phyloP scores from a whole-genome alignment of 2,113 vertebrate species.

The Ophiodon elongatus region DNA sequence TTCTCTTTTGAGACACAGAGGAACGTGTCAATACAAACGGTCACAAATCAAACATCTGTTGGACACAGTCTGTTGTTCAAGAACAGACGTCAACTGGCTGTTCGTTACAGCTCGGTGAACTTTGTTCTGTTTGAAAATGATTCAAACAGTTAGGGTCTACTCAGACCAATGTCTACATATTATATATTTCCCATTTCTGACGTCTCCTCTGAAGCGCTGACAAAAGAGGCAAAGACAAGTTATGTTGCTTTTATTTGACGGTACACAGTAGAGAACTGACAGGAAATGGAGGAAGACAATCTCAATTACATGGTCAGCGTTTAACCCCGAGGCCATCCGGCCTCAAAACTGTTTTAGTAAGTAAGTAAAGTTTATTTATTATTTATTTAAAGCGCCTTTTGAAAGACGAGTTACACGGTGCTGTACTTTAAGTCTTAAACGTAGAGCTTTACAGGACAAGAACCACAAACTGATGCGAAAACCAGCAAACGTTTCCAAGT shows the following conservation, averaged over 20 bases:
- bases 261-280: neutral
- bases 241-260: neutral
- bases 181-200: neutral
- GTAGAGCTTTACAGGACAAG: no score
- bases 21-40: neutral
- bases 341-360: neutral
- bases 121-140: constrained; percentile 48
- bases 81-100: neutral
- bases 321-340: neutral
- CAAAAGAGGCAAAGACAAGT: neutral
- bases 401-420: neutral
- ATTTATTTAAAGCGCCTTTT: neutral
- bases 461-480: neutral
- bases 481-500: no score
- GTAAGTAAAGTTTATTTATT: neutral
- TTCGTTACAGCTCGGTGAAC: constrained; percentile 12
- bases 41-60: constrained; percentile 29
- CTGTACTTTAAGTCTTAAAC: neutral
- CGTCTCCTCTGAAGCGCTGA: neutral
- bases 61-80: neutral
- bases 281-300: neutral
- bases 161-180: neutral
- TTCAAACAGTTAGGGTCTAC: neutral
- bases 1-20: neutral
- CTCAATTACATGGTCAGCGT: neutral